phyloP scores from a whole-genome alignment of 2,113 vertebrate species.

The Circaetus gallicus region DNA sequence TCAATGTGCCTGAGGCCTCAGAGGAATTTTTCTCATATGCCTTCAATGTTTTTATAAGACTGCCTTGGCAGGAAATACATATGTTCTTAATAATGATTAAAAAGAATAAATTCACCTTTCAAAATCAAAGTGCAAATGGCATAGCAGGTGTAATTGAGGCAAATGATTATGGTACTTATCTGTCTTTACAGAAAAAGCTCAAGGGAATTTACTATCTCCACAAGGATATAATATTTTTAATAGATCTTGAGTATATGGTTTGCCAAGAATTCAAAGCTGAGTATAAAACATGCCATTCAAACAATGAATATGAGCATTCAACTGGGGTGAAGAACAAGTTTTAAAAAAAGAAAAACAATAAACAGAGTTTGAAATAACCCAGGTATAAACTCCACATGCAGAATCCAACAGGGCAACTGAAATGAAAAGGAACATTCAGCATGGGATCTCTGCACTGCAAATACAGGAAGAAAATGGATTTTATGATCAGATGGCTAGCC shows the following conservation, averaged over 20 bases:
- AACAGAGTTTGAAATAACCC: not conserved
- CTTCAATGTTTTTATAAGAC: slow-evolving; percentile 49
- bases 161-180: slow-evolving; percentile 12
- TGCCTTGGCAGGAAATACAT: slow-evolving; percentile 33
- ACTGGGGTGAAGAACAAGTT: not conserved
- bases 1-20: slow-evolving; percentile 40
- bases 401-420: not conserved
- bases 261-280: slow-evolving; percentile 1
- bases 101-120: slow-evolving; percentile 53
- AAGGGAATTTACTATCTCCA: slow-evolving; percentile 17
- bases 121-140: slow-evolving; percentile 53
- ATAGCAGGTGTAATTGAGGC: slow-evolving; percentile 57
- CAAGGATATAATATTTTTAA: not conserved
- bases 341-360: not conserved
- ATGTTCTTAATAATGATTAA: slow-evolving; percentile 61
- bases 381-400: not conserved
- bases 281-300: not conserved
- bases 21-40: slow-evolving; percentile 59
- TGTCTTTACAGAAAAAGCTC: slow-evolving; percentile 19
- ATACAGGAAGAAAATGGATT: not conserved
- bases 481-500: not conserved
- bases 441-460: not conserved
- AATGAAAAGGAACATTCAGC: not conserved
- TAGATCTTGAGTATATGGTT: not conserved
- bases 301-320: not conserved